These are phyloP conservation scores for Bombus vancouverensis DNA, from an alignment of 1,140 invertebrate genomes.

Conservation along the genomic window DNA sequence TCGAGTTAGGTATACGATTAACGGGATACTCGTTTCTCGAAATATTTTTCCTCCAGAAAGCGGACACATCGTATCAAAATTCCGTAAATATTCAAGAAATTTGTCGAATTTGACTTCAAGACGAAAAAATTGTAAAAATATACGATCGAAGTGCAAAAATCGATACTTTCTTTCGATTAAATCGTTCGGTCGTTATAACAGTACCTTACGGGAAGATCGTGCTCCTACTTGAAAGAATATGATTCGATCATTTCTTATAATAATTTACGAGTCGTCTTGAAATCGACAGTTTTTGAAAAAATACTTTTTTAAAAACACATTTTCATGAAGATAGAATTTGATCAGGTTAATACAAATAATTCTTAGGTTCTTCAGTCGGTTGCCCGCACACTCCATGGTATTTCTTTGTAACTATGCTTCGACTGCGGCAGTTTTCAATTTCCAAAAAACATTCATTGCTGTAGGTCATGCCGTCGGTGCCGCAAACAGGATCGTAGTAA, in stretches of 20 bases:
- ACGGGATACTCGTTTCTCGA: slow-evolving; percentile 26
- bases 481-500: slow-evolving; percentile 95
- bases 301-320: background rate
- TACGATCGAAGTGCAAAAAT: background rate
- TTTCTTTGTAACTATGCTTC: slow-evolving; percentile 86
- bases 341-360: slow-evolving; percentile 85
- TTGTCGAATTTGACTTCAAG: slow-evolving; percentile 26
- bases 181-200: background rate
- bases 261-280: background rate
- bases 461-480: slow-evolving; percentile 94
- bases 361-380: slow-evolving; percentile 87
- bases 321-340: background rate
- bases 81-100: background rate
- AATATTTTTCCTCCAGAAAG: background rate
- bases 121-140: background rate
- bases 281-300: slow-evolving; percentile 8
- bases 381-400: slow-evolving; percentile 88
- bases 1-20: slow-evolving; percentile 12
- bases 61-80: background rate
- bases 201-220: background rate
- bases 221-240: background rate
- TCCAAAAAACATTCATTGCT: slow-evolving; percentile 96
- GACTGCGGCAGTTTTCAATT: slow-evolving; percentile 93
- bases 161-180: background rate
- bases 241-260: background rate